Percentiles rank a stretch among this genome's conserved stretches.
Conservation (phyloP, 2,113 vertebrate species). For the Mystacornis crossleyi region DNA sequence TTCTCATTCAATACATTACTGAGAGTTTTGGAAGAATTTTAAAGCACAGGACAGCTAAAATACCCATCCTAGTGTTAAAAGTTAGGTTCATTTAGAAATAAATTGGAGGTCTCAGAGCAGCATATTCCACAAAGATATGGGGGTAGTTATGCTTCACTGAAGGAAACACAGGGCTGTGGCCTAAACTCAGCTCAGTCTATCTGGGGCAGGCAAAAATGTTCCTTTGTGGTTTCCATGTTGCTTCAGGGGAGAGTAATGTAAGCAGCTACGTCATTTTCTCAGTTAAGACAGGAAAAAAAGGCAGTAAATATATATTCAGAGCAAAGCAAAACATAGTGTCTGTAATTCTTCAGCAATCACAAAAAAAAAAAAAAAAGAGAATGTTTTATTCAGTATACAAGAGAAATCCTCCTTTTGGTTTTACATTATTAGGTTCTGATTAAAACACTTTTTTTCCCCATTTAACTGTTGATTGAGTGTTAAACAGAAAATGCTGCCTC, state of each 20-base stretch:
- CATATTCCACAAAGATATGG: background rate
- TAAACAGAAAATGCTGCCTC: background rate
- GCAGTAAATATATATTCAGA: background rate
- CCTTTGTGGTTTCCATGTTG: background rate
- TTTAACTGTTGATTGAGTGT: background rate
- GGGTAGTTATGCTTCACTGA: background rate
- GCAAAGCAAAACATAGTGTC: background rate
- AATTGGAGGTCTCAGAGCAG: background rate
- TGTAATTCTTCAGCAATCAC: background rate
- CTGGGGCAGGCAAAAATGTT: background rate
- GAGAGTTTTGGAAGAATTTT: background rate
- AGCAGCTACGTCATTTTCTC: background rate
- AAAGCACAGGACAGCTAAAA: background rate
- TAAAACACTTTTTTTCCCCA: background rate
- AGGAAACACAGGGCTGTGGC: background rate
- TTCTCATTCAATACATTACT: fast-evolving
- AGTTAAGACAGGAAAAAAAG: background rate
- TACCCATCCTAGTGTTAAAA: background rate
- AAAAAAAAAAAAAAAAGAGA: background rate
- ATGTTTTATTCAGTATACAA: background rate
- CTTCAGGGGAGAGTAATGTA: background rate
- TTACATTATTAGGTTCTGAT: background rate
- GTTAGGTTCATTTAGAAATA: background rate
- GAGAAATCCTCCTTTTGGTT: background rate
- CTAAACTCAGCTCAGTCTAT: background rate